These are phyloP conservation scores for Taxidea taxus DNA, from an alignment of 2,113 vertebrate species.

Conservation along the genomic window DNA sequence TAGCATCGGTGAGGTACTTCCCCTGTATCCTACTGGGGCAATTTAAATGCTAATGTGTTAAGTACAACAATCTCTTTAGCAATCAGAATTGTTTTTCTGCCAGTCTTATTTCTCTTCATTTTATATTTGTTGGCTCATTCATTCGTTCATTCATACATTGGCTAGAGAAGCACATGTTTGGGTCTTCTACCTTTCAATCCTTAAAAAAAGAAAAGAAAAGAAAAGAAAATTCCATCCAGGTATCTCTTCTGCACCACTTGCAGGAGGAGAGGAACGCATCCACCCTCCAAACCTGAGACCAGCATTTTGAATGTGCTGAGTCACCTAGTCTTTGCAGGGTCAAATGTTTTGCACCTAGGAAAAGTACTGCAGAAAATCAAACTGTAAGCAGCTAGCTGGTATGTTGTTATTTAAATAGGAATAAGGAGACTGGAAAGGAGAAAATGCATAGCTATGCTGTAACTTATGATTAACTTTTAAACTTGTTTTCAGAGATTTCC, in stretches of 20 bases:
- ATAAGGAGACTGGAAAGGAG: neutral
- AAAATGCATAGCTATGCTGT: accelerated
- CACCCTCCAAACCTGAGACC: neutral
- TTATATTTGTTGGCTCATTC: neutral
- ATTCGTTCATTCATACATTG: neutral
- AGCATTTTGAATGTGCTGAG: constrained; percentile 1
- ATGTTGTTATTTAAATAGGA: neutral
- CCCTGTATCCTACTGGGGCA: neutral
- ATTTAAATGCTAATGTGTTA: constrained; percentile 65
- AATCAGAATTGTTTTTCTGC: neutral
- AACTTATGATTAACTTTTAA: neutral
- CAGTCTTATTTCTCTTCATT: neutral
- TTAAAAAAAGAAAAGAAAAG: neutral
- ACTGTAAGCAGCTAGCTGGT: neutral
- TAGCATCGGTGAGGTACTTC: neutral
- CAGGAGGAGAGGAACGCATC: neutral
- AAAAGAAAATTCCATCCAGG: neutral
- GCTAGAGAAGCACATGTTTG: neutral
- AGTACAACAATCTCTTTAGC: neutral
- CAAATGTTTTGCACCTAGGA: neutral
- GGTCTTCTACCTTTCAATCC: neutral
- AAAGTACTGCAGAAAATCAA: neutral
- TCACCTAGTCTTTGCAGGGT: neutral
- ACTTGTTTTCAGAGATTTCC: neutral
- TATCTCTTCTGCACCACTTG: neutral